phyloP scores from a whole-genome alignment of 2,888 invertebrate species.

The Lasioglossum vierecki region DNA sequence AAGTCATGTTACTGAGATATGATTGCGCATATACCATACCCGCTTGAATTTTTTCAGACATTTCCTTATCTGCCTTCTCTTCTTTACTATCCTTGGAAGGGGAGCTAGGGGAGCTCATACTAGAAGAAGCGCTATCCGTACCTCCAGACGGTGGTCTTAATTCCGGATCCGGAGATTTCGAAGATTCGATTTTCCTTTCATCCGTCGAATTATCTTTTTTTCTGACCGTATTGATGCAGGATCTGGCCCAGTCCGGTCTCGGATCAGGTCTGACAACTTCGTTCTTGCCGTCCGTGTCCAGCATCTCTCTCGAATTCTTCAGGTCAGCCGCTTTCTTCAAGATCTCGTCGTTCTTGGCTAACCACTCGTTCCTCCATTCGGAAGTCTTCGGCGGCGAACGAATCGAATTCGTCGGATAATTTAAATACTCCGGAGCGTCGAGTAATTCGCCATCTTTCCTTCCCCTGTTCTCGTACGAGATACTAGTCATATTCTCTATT shows the following conservation, averaged over 20 bases:
- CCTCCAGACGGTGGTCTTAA: conserved; percentile 77
- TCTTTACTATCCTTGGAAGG: conserved; percentile 82
- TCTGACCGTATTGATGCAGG: conserved; percentile 72
- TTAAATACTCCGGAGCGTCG: conserved; percentile 73
- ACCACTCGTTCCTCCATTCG: conserved; percentile 81
- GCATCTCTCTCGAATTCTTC: conserved; percentile 64
- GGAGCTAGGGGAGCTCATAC: conserved; percentile 82
- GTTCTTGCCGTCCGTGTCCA: conserved; percentile 63
- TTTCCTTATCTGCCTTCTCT: conserved; percentile 81
- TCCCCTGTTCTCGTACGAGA: conserved; percentile 52
- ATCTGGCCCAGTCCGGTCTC: conserved; percentile 80
- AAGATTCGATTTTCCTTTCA: conserved; percentile 72
- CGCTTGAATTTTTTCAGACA: conserved; percentile 80
- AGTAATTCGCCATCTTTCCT: conserved; percentile 71
- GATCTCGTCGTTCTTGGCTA: conserved; percentile 81
- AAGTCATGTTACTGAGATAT: conserved; percentile 39
- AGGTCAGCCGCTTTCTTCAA: conserved; percentile 76
- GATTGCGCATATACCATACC: conserved; percentile 70
- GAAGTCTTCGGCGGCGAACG: conserved; percentile 80
- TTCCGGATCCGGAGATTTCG: conserved; percentile 79
- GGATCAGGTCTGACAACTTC: conserved; percentile 75
- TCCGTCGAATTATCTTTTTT: conserved; percentile 69
- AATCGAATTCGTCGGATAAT: conserved; percentile 71
- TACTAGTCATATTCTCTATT: conserved; percentile 69
- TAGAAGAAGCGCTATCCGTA: conserved; percentile 80